Evolutionary conservation across 1,140 invertebrate genomes (phyloP).

Genomic region (Cherax destructor): DNA sequence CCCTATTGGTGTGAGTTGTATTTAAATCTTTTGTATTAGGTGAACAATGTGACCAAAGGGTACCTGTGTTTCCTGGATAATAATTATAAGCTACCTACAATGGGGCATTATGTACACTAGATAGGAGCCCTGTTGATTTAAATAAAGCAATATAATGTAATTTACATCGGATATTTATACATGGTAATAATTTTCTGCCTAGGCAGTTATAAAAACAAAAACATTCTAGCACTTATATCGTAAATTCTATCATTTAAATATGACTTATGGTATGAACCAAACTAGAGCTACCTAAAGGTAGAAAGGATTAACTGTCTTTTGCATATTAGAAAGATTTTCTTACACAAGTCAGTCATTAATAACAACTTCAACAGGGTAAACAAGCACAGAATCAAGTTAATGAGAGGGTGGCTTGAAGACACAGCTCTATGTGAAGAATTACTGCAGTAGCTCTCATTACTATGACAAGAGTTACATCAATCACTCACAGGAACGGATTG

Average conservation of each 20-base stretch:
- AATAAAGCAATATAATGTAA: constrained; percentile 7
- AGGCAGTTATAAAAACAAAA: neutral
- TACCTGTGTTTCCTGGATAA: constrained; percentile 18
- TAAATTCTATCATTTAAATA: constrained; percentile 11
- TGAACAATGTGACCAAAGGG: neutral
- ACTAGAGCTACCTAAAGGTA: constrained; percentile 1
- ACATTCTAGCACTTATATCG: neutral
- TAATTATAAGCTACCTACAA: neutral
- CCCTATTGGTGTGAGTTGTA: neutral
- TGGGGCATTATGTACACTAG: constrained; percentile 13
- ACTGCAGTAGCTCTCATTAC: neutral
- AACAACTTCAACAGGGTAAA: neutral
- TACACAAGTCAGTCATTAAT: neutral
- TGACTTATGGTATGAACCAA: constrained; percentile 6
- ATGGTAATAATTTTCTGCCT: neutral
- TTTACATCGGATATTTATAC: neutral
- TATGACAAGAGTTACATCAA: neutral
- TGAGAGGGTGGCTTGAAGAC: neutral
- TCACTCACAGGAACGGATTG: constrained; percentile 55
- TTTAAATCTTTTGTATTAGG: neutral
- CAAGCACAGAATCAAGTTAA: neutral
- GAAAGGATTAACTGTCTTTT: constrained; percentile 10
- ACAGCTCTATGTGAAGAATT: neutral
- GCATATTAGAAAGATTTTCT: constrained; percentile 3
- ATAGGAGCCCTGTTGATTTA: constrained; percentile 6